Conservation (phyloP, 2,888 invertebrate genomes). For the Aspidiotus rigidus region DNA sequence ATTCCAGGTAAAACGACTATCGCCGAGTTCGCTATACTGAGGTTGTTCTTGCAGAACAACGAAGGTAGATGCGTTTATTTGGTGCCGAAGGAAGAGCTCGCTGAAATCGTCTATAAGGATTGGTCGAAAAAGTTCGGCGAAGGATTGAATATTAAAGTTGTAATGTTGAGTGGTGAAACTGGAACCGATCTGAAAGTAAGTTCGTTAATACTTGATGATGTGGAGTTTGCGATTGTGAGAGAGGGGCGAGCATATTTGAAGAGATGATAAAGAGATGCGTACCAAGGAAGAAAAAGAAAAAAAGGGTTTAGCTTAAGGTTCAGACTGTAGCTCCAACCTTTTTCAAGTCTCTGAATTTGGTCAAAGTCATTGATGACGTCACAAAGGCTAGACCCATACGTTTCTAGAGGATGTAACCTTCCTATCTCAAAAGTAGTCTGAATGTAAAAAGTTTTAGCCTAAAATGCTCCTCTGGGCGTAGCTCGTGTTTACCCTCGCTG, state of each 20-base stretch:
- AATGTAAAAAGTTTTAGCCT: no score
- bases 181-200: slow-evolving; percentile 84
- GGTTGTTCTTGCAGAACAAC: slow-evolving; percentile 65
- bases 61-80: slow-evolving; percentile 87
- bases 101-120: slow-evolving; percentile 79
- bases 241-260: not conserved
- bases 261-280: no score
- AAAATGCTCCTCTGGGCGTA: no score
- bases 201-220: slow-evolving; percentile 38
- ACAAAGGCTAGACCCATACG: no score
- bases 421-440: no score
- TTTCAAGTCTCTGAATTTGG: no score
- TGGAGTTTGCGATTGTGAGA: not conserved
- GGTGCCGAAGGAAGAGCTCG: slow-evolving; percentile 83
- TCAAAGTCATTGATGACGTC: no score
- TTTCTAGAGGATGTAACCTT: no score
- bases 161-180: slow-evolving; percentile 91
- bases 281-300: no score
- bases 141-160: slow-evolving; percentile 71
- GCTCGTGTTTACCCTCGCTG: no score
- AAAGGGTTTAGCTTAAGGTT: no score
- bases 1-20: slow-evolving; percentile 66
- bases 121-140: slow-evolving; percentile 85
- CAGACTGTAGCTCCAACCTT: no score
- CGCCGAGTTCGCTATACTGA: slow-evolving; percentile 88